Conservation (phyloP, 2,797 vertebrate genomes). For the Sphaeramia orbicularis region DNA sequence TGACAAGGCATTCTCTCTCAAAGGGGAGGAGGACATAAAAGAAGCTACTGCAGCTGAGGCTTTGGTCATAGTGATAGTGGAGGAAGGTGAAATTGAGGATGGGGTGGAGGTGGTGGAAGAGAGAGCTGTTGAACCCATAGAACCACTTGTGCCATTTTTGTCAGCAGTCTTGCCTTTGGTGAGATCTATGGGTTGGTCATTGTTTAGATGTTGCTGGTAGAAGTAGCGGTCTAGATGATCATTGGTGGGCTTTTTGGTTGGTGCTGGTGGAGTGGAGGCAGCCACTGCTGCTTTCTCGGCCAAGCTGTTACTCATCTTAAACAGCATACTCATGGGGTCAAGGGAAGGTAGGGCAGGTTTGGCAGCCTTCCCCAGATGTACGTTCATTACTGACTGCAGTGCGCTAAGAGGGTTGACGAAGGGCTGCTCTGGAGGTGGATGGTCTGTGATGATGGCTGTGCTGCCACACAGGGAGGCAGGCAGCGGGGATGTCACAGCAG, state of each 20-base stretch:
- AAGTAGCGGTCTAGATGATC: conserved; percentile 97
- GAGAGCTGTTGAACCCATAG: conserved; percentile 92
- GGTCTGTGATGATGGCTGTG: conserved; percentile 98
- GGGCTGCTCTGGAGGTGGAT: conserved; percentile 95
- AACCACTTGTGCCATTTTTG: conserved; percentile 93
- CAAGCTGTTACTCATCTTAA: conserved; percentile 99
- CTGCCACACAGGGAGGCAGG: conserved; percentile 89
- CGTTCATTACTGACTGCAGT: conserved; percentile 98
- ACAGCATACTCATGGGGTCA: conserved; percentile 99
- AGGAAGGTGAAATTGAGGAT: conserved; percentile 93
- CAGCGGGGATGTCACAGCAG: conserved; percentile 83
- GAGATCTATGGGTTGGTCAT: conserved; percentile 98
- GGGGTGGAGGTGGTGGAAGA: conserved; percentile 93
- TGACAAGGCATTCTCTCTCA: conserved; percentile 98
- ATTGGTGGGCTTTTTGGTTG: conserved; percentile 90
- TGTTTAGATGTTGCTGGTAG: conserved; percentile 88
- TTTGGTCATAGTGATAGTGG: conserved; percentile 94
- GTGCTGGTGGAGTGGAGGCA: conserved; percentile 90
- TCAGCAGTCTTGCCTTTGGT: conserved; percentile 95
- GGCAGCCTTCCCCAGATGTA: conserved; percentile 97
- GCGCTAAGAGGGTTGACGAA: conserved; percentile 98
- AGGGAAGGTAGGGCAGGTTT: conserved; percentile 95
- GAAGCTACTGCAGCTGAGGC: conserved; percentile 95
- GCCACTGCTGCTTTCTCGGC: conserved; percentile 98
- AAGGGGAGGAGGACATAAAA: conserved; percentile 96